Evolutionary conservation across 2,113 vertebrate species (phyloP).

Genomic region (Tauraco erythrolophus): DNA sequence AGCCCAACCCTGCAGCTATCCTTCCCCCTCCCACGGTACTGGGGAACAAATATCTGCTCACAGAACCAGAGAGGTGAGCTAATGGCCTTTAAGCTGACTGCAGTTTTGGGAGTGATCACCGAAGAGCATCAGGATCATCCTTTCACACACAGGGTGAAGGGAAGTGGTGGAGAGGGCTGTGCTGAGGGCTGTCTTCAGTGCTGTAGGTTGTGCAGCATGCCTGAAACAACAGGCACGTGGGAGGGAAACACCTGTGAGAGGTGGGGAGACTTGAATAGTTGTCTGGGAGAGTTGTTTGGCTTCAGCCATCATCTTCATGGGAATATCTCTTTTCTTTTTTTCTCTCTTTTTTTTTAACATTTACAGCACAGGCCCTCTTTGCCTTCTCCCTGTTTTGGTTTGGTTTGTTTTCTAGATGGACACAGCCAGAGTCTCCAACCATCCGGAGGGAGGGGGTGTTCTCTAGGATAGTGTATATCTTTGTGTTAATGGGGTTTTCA

Average conservation of each 20-base stretch:
- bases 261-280: neutral
- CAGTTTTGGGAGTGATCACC: neutral
- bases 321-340: neutral
- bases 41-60: neutral
- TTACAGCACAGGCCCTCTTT: neutral
- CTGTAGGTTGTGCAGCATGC: neutral
- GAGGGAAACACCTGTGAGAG: neutral
- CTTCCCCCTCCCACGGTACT: accelerated
- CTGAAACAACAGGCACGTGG: neutral
- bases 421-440: neutral
- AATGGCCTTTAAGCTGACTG: neutral
- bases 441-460: neutral
- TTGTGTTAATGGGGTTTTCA: slow-evolving; percentile 49
- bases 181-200: neutral
- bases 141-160: neutral
- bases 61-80: neutral
- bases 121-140: neutral
- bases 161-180: neutral
- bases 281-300: neutral
- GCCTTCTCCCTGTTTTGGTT: neutral
- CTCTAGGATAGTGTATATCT: neutral
- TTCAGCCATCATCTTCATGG: neutral
- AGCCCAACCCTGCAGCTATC: neutral
- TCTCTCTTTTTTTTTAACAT: neutral
- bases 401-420: neutral